A percentile compares a stretch with the other conserved stretches of the same genome.
Evolutionary conservation across 2,888 invertebrate species (phyloP).

Genomic region (Drosophila mercatorum): DNA sequence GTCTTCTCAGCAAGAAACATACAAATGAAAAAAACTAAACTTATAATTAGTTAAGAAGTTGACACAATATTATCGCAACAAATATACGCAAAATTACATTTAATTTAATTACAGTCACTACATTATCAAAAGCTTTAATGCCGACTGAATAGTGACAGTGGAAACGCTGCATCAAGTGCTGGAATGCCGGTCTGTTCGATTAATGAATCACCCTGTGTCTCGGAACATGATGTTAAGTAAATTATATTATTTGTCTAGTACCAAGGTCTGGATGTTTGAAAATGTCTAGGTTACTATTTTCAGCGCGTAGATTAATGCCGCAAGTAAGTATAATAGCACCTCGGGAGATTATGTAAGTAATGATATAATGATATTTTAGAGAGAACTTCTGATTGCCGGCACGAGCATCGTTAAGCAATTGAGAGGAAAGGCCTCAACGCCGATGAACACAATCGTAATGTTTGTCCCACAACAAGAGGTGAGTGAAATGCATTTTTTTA

Average conservation of each 20-base stretch:
- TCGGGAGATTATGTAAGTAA: neutral
- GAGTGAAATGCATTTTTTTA: slow-evolving; percentile 36
- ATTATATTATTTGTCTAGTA: slow-evolving; percentile 45
- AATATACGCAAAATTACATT: neutral
- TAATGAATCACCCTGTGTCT: slow-evolving; percentile 44
- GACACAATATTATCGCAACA: neutral
- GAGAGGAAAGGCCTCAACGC: slow-evolving; percentile 86
- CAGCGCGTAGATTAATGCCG: slow-evolving; percentile 60
- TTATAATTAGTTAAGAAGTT: too few relatives aligned
- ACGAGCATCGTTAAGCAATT: slow-evolving; percentile 51
- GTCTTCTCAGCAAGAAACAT: too few relatives aligned
- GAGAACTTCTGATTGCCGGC: slow-evolving; percentile 72
- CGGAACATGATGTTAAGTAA: slow-evolving; percentile 50
- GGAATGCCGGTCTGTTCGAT: slow-evolving; percentile 8
- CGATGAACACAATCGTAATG: slow-evolving; percentile 96
- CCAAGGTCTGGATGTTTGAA: slow-evolving; percentile 37
- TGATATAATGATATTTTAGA: slow-evolving; percentile 38
- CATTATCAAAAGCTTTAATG: neutral
- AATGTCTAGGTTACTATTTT: slow-evolving; percentile 64
- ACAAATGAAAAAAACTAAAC: too few relatives aligned
- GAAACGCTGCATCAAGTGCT: slow-evolving; percentile 1
- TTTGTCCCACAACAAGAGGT: slow-evolving; percentile 99
- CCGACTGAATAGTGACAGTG: neutral
- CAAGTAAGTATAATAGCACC: slow-evolving; percentile 43
- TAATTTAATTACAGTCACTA: neutral